These are phyloP conservation scores for Hirtodrosophila duncani DNA, from an alignment of 2,888 invertebrate species.

Conservation along the genomic window DNA sequence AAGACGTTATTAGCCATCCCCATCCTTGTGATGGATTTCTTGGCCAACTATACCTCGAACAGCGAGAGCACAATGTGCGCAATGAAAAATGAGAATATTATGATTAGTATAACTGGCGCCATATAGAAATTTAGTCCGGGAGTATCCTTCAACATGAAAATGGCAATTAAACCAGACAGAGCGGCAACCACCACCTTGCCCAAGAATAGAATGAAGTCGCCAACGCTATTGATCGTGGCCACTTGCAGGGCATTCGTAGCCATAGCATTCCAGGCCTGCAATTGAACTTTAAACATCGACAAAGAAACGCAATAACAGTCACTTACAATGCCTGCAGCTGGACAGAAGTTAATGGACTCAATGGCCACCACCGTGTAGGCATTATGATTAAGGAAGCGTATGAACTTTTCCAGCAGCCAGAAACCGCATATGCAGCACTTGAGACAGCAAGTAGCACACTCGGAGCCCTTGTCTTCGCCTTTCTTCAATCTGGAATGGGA, in stretches of 20 bases:
- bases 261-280: slow-evolving; percentile 91
- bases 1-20: background rate
- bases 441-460: slow-evolving; percentile 86
- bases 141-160: slow-evolving; percentile 87
- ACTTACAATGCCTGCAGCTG: slow-evolving; percentile 90
- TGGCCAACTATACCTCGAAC: slow-evolving; percentile 85
- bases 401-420: slow-evolving; percentile 93
- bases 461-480: slow-evolving; percentile 85
- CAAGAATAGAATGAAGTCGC: slow-evolving; percentile 94
- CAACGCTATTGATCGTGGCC: slow-evolving; percentile 94
- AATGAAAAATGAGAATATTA: slow-evolving; percentile 93
- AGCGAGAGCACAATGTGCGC: slow-evolving; percentile 95
- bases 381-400: slow-evolving; percentile 94
- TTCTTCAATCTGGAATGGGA: slow-evolving; percentile 81
- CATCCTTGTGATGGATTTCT: background rate
- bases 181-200: slow-evolving; percentile 89
- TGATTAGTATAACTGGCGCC: slow-evolving; percentile 90
- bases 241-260: slow-evolving; percentile 91
- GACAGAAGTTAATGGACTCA: slow-evolving; percentile 93
- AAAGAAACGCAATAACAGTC: background rate
- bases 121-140: slow-evolving; percentile 89
- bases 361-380: slow-evolving; percentile 96
- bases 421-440: slow-evolving; percentile 94
- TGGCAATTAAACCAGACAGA: slow-evolving; percentile 87
- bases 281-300: too few relatives aligned